phyloP scores from a whole-genome alignment of 2,113 vertebrate genomes.

The Accipiter virgatus region DNA sequence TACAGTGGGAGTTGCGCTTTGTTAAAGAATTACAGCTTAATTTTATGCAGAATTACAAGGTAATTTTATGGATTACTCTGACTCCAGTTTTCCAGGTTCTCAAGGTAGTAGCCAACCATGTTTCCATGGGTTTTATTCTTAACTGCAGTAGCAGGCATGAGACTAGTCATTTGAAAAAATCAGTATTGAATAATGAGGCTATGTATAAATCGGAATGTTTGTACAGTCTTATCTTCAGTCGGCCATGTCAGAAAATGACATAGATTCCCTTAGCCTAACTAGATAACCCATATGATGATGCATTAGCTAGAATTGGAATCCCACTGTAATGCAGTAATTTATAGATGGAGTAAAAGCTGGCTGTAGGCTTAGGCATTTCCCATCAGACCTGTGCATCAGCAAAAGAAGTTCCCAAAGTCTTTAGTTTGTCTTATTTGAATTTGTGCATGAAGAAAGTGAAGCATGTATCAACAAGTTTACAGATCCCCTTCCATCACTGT shows the following conservation, averaged over 20 bases:
- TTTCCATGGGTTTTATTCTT: neutral
- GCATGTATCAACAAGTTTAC: neutral
- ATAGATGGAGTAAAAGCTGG: neutral
- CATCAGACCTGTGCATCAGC: neutral
- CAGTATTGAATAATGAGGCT: neutral
- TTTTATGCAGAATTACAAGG: neutral
- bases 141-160: neutral
- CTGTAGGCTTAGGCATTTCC: neutral
- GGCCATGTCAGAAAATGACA: neutral
- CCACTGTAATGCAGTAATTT: neutral
- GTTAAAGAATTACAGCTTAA: neutral
- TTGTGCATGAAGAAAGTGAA: neutral
- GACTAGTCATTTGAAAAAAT: neutral
- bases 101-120: neutral
- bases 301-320: slow-evolving; percentile 14
- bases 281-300: neutral
- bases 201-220: neutral
- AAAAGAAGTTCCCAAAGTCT: neutral
- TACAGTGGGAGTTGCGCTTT: neutral
- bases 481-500: neutral
- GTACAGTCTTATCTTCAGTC: neutral
- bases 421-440: neutral
- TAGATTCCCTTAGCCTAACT: neutral
- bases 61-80: neutral
- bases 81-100: neutral